These are phyloP conservation scores for Recurvirostra avosetta DNA, from an alignment of 2,113 vertebrate species.

Conservation along the genomic window DNA sequence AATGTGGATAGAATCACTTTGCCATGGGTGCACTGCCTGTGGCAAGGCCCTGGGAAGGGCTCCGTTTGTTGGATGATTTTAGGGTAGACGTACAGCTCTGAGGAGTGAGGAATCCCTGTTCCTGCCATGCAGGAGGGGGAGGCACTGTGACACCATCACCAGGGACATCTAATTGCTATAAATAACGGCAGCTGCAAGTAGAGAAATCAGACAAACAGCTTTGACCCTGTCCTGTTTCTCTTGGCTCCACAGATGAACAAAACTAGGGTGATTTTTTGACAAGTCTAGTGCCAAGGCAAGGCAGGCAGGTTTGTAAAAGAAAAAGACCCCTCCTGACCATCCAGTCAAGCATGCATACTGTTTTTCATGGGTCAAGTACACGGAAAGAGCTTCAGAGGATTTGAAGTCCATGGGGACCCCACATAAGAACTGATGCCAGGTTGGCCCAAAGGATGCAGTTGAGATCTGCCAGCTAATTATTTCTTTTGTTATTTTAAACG, in stretches of 20 bases:
- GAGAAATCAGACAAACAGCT: not conserved
- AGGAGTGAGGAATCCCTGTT: not conserved
- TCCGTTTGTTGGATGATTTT: not conserved
- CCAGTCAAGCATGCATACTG: not conserved
- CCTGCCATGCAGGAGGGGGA: not conserved
- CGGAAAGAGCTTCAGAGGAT: not conserved
- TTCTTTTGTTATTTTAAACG: not conserved
- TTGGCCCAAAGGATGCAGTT: not conserved
- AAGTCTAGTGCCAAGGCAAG: not conserved
- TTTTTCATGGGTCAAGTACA: not conserved
- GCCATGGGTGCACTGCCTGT: not conserved
- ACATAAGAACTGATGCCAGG: not conserved
- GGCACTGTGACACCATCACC: not conserved
- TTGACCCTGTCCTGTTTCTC: not conserved
- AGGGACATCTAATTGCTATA: not conserved
- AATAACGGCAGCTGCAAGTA: not conserved
- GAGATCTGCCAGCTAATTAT: slow-evolving; percentile 5
- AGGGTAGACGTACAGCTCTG: not conserved
- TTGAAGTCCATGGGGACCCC: not conserved
- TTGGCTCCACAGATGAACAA: not conserved
- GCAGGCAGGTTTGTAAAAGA: not conserved
- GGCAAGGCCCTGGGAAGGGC: not conserved
- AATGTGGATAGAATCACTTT: not conserved
- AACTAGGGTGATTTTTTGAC: not conserved
- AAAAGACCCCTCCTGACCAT: not conserved